Evolutionary conservation across 2,113 vertebrate species (phyloP).

Genomic region (Scalopus aquaticus): DNA sequence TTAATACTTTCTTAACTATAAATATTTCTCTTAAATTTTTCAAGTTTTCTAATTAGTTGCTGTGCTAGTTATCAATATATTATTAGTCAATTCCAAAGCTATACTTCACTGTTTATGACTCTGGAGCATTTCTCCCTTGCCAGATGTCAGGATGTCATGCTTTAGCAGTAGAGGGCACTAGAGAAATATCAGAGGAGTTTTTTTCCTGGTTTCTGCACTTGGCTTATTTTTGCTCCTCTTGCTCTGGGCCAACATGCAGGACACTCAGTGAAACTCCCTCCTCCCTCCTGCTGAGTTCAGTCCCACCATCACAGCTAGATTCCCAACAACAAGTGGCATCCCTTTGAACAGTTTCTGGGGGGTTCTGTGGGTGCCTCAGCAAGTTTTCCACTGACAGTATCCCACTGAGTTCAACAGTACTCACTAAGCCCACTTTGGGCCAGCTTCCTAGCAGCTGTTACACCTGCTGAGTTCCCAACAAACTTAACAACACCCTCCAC

Average conservation of each 20-base stretch:
- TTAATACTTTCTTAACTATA: background rate
- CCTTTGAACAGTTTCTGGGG: background rate
- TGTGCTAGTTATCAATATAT: background rate
- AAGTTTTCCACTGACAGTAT: background rate
- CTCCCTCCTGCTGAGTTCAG: background rate
- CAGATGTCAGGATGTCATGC: background rate
- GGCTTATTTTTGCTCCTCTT: background rate
- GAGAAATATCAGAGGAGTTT: background rate
- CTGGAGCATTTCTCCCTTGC: background rate
- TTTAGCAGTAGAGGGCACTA: background rate
- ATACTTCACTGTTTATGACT: background rate
- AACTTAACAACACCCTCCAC: background rate
- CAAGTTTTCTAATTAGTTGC: background rate
- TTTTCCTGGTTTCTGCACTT: background rate
- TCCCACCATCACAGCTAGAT: background rate
- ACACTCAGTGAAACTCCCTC: background rate
- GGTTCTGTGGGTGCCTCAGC: background rate
- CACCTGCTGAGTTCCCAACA: background rate
- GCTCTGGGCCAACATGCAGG: background rate
- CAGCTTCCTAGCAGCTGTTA: background rate
- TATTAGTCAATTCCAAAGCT: background rate
- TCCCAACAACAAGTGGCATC: background rate
- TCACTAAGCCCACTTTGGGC: background rate
- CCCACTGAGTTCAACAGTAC: background rate
- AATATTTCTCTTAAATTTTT: background rate